A percentile compares a stretch with the other conserved stretches of the same genome.
Conservation (phyloP, 2,888 invertebrate genomes). For the Escarpia spicata region DNA sequence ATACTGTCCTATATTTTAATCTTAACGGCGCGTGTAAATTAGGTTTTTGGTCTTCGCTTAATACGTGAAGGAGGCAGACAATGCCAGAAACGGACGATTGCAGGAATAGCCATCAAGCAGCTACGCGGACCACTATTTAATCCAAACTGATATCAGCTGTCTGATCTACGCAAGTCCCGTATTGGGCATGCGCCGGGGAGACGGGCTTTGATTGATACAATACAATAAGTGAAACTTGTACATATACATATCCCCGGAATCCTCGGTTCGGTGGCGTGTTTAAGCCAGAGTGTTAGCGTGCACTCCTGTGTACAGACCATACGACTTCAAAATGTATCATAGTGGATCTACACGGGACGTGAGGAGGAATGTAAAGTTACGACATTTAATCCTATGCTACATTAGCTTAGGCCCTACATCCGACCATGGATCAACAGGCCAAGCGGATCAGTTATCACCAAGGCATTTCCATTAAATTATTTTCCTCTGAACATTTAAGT, state of each 20-base stretch:
- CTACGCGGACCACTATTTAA: background rate
- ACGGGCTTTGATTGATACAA: background rate
- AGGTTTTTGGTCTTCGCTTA: background rate
- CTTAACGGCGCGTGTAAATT: constrained; percentile 4
- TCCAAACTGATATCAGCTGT: background rate
- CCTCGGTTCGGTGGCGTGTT: background rate
- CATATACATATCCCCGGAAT: background rate
- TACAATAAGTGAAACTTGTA: background rate
- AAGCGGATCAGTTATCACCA: too few relatives aligned
- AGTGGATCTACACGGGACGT: background rate
- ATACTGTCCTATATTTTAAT: constrained; percentile 12
- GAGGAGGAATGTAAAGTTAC: background rate
- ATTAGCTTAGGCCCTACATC: too few relatives aligned
- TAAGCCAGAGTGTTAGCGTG: background rate
- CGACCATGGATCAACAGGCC: too few relatives aligned
- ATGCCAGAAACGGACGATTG: background rate
- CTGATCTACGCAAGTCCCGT: background rate
- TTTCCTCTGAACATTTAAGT: too few relatives aligned
- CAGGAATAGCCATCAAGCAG: background rate
- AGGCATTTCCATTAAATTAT: too few relatives aligned
- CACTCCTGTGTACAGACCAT: background rate
- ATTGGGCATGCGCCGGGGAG: background rate
- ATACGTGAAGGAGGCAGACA: background rate
- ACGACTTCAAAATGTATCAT: background rate
- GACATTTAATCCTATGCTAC: too few relatives aligned